Percentiles rank a stretch among this genome's conserved stretches.
phyloP scores from a whole-genome alignment of 2,888 invertebrate genomes.

The Ganaspis brasiliensis region DNA sequence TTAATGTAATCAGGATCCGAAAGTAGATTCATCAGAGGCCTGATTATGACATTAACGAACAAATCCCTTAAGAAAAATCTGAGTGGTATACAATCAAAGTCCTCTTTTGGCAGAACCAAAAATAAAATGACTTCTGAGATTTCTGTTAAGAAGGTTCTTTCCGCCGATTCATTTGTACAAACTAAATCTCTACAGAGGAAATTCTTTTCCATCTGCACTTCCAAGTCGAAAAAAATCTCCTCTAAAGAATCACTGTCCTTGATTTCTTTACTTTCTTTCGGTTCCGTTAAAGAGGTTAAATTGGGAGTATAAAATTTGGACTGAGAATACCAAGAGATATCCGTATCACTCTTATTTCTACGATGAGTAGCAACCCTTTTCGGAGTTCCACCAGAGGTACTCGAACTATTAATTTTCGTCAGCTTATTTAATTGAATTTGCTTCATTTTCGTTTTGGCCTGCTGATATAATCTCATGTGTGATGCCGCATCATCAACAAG shows the following conservation, averaged over 20 bases:
- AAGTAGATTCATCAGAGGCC: conserved; percentile 87
- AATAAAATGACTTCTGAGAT: conserved; percentile 92
- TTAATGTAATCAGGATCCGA: conserved; percentile 97
- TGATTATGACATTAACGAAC: conserved; percentile 87
- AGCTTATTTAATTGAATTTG: conserved; percentile 68
- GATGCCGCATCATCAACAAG: conserved; percentile 95
- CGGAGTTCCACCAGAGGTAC: conserved; percentile 77
- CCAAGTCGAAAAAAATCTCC: conserved; percentile 93
- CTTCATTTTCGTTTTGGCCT: conserved; percentile 84
- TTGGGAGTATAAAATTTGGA: conserved; percentile 84
- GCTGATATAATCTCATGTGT: conserved; percentile 92
- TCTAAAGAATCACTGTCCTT: conserved; percentile 81
- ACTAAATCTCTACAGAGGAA: conserved; percentile 90
- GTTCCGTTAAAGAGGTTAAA: conserved; percentile 75
- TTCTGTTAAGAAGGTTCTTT: conserved; percentile 90
- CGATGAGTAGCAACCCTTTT: conserved; percentile 83
- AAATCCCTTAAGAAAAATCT: conserved; percentile 90
- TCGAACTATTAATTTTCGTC: conserved; percentile 74
- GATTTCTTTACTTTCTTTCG: conserved; percentile 70
- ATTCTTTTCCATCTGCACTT: conserved; percentile 92
- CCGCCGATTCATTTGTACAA: conserved; percentile 86
- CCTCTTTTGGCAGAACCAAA: conserved; percentile 90
- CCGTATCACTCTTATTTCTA: conserved; percentile 89
- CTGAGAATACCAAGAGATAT: conserved; percentile 86
- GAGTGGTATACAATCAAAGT: conserved; percentile 91